Evolutionary conservation across 2,113 vertebrate species (phyloP), one percentile per base, ranked within the genome.

Genomic region (Terrapene triunguis): DNA sequence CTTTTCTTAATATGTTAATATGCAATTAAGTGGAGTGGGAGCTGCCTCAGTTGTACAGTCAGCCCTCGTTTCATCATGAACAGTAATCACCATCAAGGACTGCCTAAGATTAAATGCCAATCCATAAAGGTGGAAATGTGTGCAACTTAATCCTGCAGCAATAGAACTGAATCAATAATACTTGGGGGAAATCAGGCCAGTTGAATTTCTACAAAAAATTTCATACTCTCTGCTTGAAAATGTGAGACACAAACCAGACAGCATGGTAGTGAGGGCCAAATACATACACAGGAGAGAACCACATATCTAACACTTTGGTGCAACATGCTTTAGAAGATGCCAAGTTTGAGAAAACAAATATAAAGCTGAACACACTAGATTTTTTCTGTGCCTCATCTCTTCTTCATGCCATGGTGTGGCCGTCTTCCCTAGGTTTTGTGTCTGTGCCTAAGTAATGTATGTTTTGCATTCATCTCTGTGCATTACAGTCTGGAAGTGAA

Each of bases 131-230:
- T 42, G 1, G 44, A 94, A 94, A 80, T 4, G 12, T 57, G 76
- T 53, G 42, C 42, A 72, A 9, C 38, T 21, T 6, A n/a, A 47
- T 10, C 79, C 89, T 38, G 38, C 5, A 85, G 76, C 82, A 94
- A 29, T 21, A 93, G 48, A 82, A 48, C 35, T 89, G 95, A 79
- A 81, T 57, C 65, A 85, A 2, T n/a, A 74, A 80, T 32, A 87
- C 76, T 59, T 54, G 86, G 69, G 80, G 91, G 65, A 11, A 79
- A 42, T 35, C 82, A 10, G 84, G 81, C 79, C 89, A 92, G 38
- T 10, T 74, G 62, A 82, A 86, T 86, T 93, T 84, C 85, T 82
- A 91, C 72, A 79, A 83, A 93, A 91, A 83, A 16, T 8, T 87
- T 57, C 83, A 72, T 10, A 44, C 35, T 55, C 44, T 10, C 44